phyloP scores from a whole-genome alignment of 2,888 invertebrate genomes.

The Agonum fuliginosum region DNA sequence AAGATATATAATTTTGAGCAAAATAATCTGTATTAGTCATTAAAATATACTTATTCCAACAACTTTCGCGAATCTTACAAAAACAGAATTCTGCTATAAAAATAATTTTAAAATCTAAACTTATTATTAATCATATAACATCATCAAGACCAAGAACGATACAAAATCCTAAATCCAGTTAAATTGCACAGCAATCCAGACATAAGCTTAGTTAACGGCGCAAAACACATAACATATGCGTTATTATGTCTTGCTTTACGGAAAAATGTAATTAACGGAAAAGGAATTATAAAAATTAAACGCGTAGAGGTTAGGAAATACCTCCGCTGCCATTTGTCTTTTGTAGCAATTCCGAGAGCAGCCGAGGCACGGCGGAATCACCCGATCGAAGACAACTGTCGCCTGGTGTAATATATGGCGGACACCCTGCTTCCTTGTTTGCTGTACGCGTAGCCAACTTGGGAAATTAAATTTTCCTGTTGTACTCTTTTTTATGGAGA shows the following conservation, averaged over 20 bases:
- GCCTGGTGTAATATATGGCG: conserved; percentile 43
- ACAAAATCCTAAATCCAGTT: not conserved
- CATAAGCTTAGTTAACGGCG: not conserved
- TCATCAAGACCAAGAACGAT: not conserved
- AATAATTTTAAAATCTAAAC: too few relatives aligned
- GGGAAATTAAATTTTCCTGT: conserved; percentile 55
- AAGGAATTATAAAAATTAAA: conserved; percentile 13
- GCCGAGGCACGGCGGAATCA: not conserved
- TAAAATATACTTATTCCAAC: too few relatives aligned
- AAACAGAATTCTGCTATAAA: too few relatives aligned
- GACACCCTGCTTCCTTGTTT: conserved; percentile 37
- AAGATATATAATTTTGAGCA: too few relatives aligned
- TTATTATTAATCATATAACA: too few relatives aligned
- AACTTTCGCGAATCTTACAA: too few relatives aligned
- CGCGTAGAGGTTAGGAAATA: not conserved
- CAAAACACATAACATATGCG: not conserved
- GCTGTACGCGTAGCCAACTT: conserved; percentile 43
- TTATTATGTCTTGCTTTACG: conserved; percentile 8
- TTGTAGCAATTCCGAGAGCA: not conserved
- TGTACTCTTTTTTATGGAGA: conserved; percentile 50
- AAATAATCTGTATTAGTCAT: too few relatives aligned
- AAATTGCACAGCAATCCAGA: not conserved
- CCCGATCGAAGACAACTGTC: conserved; percentile 44
- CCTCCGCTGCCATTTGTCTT: not conserved
- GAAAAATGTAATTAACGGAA: conserved; percentile 26